Evolutionary conservation across 2,797 vertebrate species (phyloP).

Genomic region (Acestrorhynchus altus): DNA sequence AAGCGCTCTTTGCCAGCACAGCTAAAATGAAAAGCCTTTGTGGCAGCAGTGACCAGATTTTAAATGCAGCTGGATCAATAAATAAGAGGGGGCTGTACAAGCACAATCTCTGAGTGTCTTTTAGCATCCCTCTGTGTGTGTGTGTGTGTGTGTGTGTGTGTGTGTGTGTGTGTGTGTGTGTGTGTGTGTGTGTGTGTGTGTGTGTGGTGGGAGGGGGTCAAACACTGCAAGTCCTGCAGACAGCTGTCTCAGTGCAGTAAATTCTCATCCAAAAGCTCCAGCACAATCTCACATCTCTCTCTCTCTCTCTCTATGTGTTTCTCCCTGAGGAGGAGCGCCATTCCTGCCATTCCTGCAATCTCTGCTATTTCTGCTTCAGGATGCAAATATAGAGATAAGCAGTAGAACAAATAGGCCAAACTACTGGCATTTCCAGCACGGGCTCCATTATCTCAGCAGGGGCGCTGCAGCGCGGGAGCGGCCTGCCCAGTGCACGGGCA

Average conservation of each 20-base stretch:
- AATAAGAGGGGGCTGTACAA: constrained; percentile 75
- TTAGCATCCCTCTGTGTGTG: constrained; percentile 63
- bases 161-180: constrained; percentile 46
- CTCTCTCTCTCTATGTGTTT: constrained; percentile 21
- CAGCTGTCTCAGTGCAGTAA: constrained; percentile 83
- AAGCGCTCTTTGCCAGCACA: constrained; percentile 82
- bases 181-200: constrained; percentile 46
- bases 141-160: constrained; percentile 44
- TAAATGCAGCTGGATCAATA: constrained; percentile 97
- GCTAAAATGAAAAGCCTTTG: constrained; percentile 90
- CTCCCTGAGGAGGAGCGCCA: constrained; percentile 43
- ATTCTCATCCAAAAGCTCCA: constrained; percentile 78
- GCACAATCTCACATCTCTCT: constrained; percentile 70
- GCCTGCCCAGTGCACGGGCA: constrained; percentile 64
- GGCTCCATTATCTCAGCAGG: constrained; percentile 81
- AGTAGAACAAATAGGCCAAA: constrained; percentile 82
- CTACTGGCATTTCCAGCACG: constrained; percentile 75
- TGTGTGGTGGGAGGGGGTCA: constrained; percentile 47
- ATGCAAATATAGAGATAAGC: constrained; percentile 85
- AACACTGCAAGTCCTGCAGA: constrained; percentile 73
- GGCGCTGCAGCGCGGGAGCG: constrained; percentile 66
- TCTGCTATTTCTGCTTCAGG: constrained; percentile 77
- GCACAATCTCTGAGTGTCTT: constrained; percentile 79
- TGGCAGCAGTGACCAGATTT: constrained; percentile 92
- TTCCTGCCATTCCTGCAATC: constrained; percentile 64